A percentile compares a stretch with the other conserved stretches of the same genome.
These are phyloP conservation scores for Cercopithecus mona DNA, from an alignment of 2,113 vertebrate genomes.

Conservation along the genomic window DNA sequence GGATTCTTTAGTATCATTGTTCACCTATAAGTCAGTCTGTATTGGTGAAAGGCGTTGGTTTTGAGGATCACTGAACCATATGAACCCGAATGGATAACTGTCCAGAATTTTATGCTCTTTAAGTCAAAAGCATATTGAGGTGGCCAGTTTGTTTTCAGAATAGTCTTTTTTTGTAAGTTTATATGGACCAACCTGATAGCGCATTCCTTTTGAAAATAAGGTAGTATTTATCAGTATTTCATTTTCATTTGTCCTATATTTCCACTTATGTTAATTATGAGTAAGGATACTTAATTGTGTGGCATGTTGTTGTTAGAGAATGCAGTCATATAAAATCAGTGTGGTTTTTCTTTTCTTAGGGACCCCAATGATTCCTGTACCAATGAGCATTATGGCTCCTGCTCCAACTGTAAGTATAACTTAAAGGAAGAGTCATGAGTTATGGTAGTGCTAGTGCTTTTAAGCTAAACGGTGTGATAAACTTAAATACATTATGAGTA, in stretches of 20 bases:
- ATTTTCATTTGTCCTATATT: slow-evolving; percentile 35
- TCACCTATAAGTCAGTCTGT: not conserved
- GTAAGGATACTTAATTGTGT: not conserved
- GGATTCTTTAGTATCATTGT: not conserved
- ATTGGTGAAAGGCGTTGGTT: not conserved
- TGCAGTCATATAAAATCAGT: not conserved
- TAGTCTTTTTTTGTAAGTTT: not conserved
- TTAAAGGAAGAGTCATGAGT: not conserved
- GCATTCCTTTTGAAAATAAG: not conserved
- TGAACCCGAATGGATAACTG: not conserved
- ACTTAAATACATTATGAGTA: not conserved
- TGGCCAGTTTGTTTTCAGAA: not conserved
- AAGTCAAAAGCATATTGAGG: not conserved
- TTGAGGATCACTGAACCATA: not conserved
- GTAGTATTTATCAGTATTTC: not conserved
- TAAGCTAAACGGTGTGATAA: slow-evolving; percentile 1
- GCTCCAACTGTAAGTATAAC: slow-evolving; percentile 89
- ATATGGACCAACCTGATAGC: not conserved
- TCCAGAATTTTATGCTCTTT: not conserved
- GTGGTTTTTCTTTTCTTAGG: slow-evolving; percentile 83
- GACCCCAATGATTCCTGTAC: slow-evolving; percentile 98
- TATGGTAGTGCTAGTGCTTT: not conserved
- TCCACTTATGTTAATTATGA: not conserved
- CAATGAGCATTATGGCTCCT: slow-evolving; percentile 97
- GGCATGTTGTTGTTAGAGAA: not conserved